These are phyloP conservation scores for Molossus molossus DNA, from an alignment of 2,797 vertebrate species.

Conservation along the genomic window DNA sequence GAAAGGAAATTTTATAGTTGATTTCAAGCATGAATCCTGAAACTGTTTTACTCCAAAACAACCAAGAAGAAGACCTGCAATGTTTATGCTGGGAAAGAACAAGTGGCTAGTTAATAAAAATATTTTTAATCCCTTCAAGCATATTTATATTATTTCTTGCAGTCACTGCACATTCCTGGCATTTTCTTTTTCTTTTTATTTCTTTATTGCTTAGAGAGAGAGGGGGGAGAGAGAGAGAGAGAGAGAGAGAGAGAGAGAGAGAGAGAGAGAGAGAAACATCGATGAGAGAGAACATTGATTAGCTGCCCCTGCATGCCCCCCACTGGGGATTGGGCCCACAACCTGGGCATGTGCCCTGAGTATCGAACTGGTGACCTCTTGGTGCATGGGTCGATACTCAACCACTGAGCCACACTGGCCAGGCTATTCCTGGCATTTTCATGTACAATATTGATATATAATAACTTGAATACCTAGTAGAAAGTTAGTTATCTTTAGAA, in stretches of 20 bases:
- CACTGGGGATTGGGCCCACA: no score
- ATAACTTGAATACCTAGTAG: slow-evolving; percentile 4
- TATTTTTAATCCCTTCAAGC: slow-evolving; percentile 31
- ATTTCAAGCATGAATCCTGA: slow-evolving; percentile 54
- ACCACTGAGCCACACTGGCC: no score
- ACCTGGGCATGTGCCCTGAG: no score
- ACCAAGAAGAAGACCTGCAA: neutral
- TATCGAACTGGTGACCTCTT: no score
- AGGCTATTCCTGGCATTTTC: slow-evolving; percentile 40
- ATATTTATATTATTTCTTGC: slow-evolving; percentile 15
- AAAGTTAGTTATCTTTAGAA: slow-evolving; percentile 39
- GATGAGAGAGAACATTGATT: no score
- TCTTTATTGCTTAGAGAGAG: no score
- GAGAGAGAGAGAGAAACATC: no score
- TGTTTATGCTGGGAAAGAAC: neutral
- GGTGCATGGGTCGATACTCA: no score
- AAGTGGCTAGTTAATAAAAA: neutral
- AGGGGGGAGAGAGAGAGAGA: no score
- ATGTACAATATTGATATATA: neutral
- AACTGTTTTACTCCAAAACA: slow-evolving; percentile 15
- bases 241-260: no score
- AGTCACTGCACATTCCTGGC: neutral
- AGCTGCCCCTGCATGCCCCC: no score
- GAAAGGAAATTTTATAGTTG: slow-evolving; percentile 44
- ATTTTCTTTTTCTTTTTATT: slow-evolving; percentile 23